Evolutionary conservation across 2,888 invertebrate species (phyloP), one percentile per base, ranked within the genome.

Genomic region (Netelia fuscicornis): DNA sequence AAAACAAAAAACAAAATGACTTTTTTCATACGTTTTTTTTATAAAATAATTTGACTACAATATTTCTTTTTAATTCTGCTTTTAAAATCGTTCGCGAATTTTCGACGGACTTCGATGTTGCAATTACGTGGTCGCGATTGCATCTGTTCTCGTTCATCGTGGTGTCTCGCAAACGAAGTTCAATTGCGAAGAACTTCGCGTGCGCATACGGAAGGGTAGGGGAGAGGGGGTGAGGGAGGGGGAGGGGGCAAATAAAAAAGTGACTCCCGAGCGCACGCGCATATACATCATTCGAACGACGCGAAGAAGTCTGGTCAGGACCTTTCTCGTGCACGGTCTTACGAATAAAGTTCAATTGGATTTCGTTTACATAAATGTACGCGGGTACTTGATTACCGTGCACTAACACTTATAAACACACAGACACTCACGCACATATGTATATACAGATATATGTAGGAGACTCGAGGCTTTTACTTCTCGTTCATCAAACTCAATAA

Each of bases 141-240:
- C 11, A 25, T 52, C 30, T 6, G n/a, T 52, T 37, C 30, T n/a
- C 58, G 17, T 58, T 23, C 9, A 42, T n/a, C 11, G 58, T 20
- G 23, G 37, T 42, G 37, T 65, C 65, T 52, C 48, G 52, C 83
- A 82, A 82, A 82, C 71, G 54, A 62, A 83, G 77, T 78, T 83
- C 78, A 83, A 78, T 83, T 83, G 83, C 77, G 72, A n/a, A 60
- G 72, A 78, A 83, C 77, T 78, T 82, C 72, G 48, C 52, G 42
- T 13, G 58, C 20, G 37, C 54, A 20, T 10, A 54, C 58, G 20
- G 6, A 37, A 30, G 30, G 3, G 30, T 30, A 0, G 3, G 1
- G 2, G 30, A 3, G 30, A 30, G 3, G 30, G 3, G 30, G 30
- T 2, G 30, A 2, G 30, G 5, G 0, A 30, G 30, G 30, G 30